Evolutionary conservation across 2,888 invertebrate genomes (phyloP).

Genomic region (Lasioglossum calceatum): DNA sequence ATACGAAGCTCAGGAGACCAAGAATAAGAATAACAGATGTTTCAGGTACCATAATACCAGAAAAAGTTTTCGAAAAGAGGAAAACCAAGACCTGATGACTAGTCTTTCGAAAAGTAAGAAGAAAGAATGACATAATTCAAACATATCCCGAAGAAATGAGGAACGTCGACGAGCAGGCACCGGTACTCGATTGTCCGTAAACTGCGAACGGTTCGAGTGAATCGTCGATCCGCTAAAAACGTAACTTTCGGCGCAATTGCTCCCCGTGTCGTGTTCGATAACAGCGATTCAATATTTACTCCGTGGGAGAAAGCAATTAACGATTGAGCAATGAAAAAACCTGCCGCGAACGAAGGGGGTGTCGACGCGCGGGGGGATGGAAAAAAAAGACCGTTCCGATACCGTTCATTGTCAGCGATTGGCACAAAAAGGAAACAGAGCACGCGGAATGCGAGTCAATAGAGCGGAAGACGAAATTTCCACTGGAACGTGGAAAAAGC

Average conservation of each 20-base stretch:
- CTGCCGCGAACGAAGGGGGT: not conserved
- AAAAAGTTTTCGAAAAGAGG: too few species aligned
- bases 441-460: constrained; percentile 44
- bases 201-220: constrained; percentile 19
- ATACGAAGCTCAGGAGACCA: too few species aligned
- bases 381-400: not conserved
- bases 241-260: constrained; percentile 36
- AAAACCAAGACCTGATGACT: too few species aligned
- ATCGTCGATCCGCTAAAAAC: constrained; percentile 29
- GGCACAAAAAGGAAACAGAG: constrained; percentile 48
- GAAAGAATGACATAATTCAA: too few species aligned
- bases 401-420: constrained; percentile 46
- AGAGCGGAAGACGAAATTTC: constrained; percentile 53
- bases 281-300: constrained; percentile 51
- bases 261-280: constrained; percentile 29
- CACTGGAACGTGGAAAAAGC: constrained; percentile 45
- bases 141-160: too few species aligned
- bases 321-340: constrained; percentile 37
- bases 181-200: constrained; percentile 33
- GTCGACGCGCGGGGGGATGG: not conserved
- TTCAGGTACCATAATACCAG: too few species aligned
- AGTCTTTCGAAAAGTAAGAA: too few species aligned
- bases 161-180: not conserved
- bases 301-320: constrained; percentile 48
- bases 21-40: too few species aligned